Evolutionary conservation across 2,888 invertebrate genomes (phyloP).

Genomic region (Polyommatus icarus): DNA sequence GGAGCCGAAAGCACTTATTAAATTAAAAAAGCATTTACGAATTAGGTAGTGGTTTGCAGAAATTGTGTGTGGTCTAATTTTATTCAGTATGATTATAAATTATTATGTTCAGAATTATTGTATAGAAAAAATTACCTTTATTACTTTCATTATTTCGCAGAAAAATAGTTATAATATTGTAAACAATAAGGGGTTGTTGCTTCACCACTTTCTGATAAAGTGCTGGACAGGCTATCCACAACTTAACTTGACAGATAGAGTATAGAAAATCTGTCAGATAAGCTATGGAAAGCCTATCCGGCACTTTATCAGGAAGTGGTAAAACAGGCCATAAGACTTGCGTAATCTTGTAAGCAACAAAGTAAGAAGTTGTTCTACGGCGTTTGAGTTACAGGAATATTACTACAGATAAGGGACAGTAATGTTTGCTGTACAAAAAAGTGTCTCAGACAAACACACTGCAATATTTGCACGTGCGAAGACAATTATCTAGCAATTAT

Average conservation of each 20-base stretch:
- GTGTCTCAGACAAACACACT: conserved; percentile 12
- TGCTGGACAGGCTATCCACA: no score
- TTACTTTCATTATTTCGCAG: no score
- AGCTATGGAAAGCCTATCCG: no score
- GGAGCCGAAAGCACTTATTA: neutral
- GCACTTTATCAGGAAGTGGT: no score
- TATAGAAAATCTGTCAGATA: no score
- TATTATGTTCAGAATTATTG: neutral
- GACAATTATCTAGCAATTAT: conserved; percentile 18
- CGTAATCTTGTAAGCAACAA: neutral
- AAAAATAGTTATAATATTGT: no score
- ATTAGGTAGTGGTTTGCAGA: conserved; percentile 2
- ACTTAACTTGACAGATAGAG: no score
- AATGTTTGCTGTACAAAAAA: conserved; percentile 23
- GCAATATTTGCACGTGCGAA: conserved; percentile 9
- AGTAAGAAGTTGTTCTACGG: neutral
- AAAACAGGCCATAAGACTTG: neutral
- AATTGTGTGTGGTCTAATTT: neutral
- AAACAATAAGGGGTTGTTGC: no score
- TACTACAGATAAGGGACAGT: neutral
- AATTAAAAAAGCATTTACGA: conserved; percentile 15
- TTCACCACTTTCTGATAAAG: no score
- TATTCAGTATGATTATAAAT: neutral
- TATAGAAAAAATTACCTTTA: neutral
- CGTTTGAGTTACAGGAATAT: neutral